Base-by-base conservation (phyloP, 2,888 invertebrate genomes). In the Drosophila fulvimacula region DNA sequence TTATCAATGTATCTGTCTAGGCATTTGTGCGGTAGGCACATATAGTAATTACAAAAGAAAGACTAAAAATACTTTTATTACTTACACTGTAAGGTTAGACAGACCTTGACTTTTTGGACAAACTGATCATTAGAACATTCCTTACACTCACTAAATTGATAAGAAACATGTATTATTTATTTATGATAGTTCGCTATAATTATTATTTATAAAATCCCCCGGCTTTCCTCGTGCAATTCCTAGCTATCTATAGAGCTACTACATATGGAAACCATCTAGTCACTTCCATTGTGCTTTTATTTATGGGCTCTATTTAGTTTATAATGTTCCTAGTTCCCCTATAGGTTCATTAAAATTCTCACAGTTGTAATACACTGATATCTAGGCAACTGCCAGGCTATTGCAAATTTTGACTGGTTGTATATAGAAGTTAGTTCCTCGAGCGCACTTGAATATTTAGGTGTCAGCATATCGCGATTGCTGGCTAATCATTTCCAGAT, bases 401-500 rank as follows among this genome's bases (percentile, higher is more conserved):
- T 39, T 53, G 17, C 27, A 27, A 11, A 36, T 53, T 17, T 17
- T 0, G 13, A 24, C 27, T 52, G 17, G 19, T 27, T n/a, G 13
- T 24, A 24, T 44, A 44, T 44, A 17, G 19, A 30, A 13, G 24
- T 17, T 17, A 24, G 46, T 19, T 63, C 11, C 27, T 57, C 15
- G 69, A 1, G 32, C n/a, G 39, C 52, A 57, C 10, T 13, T 34
- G 10, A n/a, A 17, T 66, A 44, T 19, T 44, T 42, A 24, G 53
- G 55, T 39, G 66, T 32, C 11, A 57, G 30, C 56, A 59, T 67
- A 67, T 58, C 44, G 46, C 57, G 19, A 55, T 24, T 21, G 58
- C 34, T 15, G 13, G 61, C 56, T 76, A 73, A 76, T 76, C 73
- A 73, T 51, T 66, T 41, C 24, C 36, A 76, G 82, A 83, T 83